Conservation (phyloP, 1,140 invertebrate genomes). For the Tetragonula clypearis region DNA sequence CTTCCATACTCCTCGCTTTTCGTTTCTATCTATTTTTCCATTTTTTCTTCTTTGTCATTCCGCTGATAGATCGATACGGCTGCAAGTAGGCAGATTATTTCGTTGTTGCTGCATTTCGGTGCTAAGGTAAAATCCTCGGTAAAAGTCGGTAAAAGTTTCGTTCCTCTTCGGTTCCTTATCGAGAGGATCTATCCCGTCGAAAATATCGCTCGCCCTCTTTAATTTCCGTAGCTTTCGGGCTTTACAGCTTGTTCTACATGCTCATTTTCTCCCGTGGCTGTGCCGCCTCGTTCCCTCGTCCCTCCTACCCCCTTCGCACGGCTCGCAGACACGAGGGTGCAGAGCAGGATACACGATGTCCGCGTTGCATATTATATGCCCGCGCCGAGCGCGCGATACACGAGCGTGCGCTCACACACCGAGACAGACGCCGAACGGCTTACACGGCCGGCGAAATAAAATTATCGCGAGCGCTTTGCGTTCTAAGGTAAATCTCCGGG, state of each 20-base stretch:
- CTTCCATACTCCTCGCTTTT: not conserved
- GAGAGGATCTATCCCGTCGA: not conserved
- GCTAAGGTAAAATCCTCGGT: not conserved
- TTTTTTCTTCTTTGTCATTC: not conserved
- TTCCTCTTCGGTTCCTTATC: not conserved
- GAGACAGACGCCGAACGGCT: slow-evolving; percentile 24
- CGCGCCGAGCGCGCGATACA: slow-evolving; percentile 19
- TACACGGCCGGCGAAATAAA: slow-evolving; percentile 51
- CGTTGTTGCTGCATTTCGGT: too few relatives aligned
- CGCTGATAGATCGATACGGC: too few relatives aligned
- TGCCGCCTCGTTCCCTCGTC: not conserved
- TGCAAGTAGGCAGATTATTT: not conserved
- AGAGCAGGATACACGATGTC: slow-evolving; percentile 6
- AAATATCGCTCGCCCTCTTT: not conserved
- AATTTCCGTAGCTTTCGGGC: not conserved
- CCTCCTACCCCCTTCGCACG: not conserved
- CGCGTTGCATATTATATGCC: slow-evolving; percentile 43
- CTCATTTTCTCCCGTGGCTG: not conserved
- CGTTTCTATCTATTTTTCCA: not conserved
- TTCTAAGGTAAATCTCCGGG: slow-evolving; percentile 48
- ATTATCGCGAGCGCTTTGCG: slow-evolving; percentile 43
- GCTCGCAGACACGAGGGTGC: not conserved
- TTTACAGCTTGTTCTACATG: not conserved
- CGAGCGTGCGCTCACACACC: slow-evolving; percentile 32
- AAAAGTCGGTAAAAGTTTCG: too few relatives aligned